A percentile compares a stretch with the other conserved stretches of the same genome.
Conservation (phyloP, 2,113 vertebrate genomes). For the Diglossa brunneiventris region DNA sequence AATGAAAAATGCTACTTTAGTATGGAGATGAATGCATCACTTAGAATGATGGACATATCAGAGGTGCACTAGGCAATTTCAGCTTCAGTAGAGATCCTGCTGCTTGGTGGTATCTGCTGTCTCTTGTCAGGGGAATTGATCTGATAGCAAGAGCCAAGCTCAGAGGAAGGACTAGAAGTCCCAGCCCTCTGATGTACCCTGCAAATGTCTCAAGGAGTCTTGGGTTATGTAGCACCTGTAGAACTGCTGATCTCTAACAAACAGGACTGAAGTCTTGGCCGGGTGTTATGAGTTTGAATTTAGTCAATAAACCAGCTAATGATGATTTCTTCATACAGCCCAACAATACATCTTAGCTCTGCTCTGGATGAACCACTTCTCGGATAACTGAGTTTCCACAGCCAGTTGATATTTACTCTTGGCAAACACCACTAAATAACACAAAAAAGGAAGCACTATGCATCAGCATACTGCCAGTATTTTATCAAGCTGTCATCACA, state of each 20-base stretch:
- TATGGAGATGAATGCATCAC: not conserved
- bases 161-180: not conserved
- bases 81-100: not conserved
- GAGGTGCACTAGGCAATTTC: not conserved
- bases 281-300: not conserved
- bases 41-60: not conserved
- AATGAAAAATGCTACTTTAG: not conserved
- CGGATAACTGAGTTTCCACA: not conserved
- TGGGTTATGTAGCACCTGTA: not conserved
- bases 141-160: not conserved
- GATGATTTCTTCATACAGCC: not conserved
- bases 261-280: not conserved
- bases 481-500: not conserved
- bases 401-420: not conserved
- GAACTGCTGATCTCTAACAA: not conserved
- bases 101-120: not conserved
- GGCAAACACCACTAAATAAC: not conserved
- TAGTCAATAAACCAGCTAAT: not conserved
- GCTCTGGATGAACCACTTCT: not conserved
- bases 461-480: not conserved
- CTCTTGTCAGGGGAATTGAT: not conserved
- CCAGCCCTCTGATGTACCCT: not conserved
- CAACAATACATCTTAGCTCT: not conserved
- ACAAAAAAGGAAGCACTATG: not conserved
- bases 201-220: not conserved